Base-by-base conservation (phyloP, 2,113 vertebrate genomes). In the Oplegnathus fasciatus region DNA sequence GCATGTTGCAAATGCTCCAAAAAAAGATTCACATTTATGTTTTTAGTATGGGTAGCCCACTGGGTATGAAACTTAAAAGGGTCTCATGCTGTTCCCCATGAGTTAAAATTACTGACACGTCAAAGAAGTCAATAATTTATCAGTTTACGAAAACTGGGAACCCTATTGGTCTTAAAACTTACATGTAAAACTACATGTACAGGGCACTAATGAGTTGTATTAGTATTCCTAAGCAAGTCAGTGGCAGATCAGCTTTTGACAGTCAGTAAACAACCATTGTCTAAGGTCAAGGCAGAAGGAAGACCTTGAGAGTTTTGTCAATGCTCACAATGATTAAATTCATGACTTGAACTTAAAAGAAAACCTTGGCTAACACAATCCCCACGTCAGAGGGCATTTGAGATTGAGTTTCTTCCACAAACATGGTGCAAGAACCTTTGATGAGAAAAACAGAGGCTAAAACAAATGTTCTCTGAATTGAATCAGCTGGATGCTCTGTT, bases 371-470 rank as follows among this genome's bases (percentile, higher is more conserved):
- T 72, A 86, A 82, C 81, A 82, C 73, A 65, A 81, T 86, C 66
- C 58, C 75, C 77, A 58, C 44, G 30, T 85, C 86, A 83, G 73
- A 87, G 40, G 58, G 87, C 73, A 80, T 86, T 79, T 82, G 42
- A 89, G 83, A 88, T 87, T 46, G 85, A 82, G 76, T 89, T 92
- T 92, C 89, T 85, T 79, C 55, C 34, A 75, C 26, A 85, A 91
- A 91, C 68, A 84, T 57, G 54, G 75, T 72, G 75, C 75, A 61
- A 76, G 46, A 67, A 62, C 55, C 67, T 83, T 73, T 88, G 77
- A 94, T 91, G 90, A 88, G 84, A 85, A 93, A 94, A 93, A 83
- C 94, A 95, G 92, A 88, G 85, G 82, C 78, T 58, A 50, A 75
- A 89, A 82, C 62, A 73, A 86, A 85, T 58, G 74, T 83, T 82